phyloP scores from a whole-genome alignment of 2,888 invertebrate species.

The Tigriopus californicus region DNA sequence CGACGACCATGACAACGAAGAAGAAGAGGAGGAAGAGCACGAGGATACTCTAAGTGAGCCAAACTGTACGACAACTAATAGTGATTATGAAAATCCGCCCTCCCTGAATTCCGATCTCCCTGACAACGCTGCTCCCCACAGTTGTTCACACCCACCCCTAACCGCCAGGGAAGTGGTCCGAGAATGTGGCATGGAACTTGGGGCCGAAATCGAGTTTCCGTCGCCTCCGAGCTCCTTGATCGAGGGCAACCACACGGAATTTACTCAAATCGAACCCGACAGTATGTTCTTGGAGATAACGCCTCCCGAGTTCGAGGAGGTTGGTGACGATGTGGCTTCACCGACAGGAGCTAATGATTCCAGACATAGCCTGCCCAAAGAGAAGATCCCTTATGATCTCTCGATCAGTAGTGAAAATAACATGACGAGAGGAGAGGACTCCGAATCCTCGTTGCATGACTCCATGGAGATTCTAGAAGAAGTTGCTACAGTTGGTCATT shows the following conservation, averaged over 20 bases:
- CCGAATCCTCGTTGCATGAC: constrained; percentile 12
- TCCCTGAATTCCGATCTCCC: constrained; percentile 6
- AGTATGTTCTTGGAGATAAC: background rate
- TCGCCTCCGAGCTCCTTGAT: background rate
- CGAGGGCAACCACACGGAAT: background rate
- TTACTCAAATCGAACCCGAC: background rate
- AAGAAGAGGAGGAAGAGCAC: too few species aligned
- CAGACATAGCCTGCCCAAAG: background rate
- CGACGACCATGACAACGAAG: too few species aligned
- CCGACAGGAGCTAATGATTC: background rate
- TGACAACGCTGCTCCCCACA: background rate
- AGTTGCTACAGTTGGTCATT: constrained; percentile 6
- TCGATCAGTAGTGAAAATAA: constrained; percentile 1
- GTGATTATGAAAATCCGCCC: background rate
- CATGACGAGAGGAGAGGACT: background rate
- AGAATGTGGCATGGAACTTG: too few species aligned
- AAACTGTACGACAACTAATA: background rate
- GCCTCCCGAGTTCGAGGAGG: background rate
- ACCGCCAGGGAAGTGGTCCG: too few species aligned
- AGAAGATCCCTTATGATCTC: background rate
- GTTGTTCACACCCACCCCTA: too few species aligned
- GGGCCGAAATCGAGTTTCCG: background rate
- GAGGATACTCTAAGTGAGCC: background rate
- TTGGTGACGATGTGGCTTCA: background rate
- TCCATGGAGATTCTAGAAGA: constrained; percentile 16